Base-by-base conservation (phyloP, 2,888 invertebrate species). In the Microdon myrmicae region DNA sequence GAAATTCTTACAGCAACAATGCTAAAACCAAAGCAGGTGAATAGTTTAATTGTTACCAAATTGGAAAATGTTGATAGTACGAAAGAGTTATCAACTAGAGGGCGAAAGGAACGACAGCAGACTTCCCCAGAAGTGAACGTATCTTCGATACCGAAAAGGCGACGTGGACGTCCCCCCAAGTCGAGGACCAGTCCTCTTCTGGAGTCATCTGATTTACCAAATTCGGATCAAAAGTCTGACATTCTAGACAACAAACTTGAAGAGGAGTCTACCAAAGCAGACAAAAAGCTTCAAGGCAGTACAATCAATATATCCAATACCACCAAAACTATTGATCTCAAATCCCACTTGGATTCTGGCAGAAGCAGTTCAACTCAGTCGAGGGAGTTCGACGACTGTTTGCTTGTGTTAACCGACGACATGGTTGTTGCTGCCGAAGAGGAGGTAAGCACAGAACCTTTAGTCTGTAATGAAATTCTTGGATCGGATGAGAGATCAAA, bases 11-110 rank as follows among this genome's bases (percentile, higher is more conserved):
- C 69, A 8, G 70, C 71, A 10, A 72, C 54, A n/a, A 66, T 72
- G 60, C 61, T 66, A 31, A 66, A 59, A 13, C 59, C 60, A 2
- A 66, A 60, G 6, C 66, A 60, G 17, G 47, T 54, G 17, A 60
- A 10, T 22, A 58, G 49, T 23, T 22, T 56, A 13, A 77, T 76
- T 64, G 72, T 76, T 17, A 74, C 76, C 4, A 75, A 77, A 58
- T 73, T 76, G 19, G 74, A 70, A 35, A 75, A 73, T 6, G 17
- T 34, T 3, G 44, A 13, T 13, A n/a, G 45, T 5, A 25, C 35
- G 2, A 4, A 23, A 1, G 6, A 41, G 5, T 5, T 43, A 4
- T 17, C 10, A 25, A 19, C 12, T 25, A 32, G 43, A 31, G 28
- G 31, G 1, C 20, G 31, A 14, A 4, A 25, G 12, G 7, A 31